Base-by-base conservation (phyloP, 2,797 vertebrate species). In the Vireo griseus region DNA sequence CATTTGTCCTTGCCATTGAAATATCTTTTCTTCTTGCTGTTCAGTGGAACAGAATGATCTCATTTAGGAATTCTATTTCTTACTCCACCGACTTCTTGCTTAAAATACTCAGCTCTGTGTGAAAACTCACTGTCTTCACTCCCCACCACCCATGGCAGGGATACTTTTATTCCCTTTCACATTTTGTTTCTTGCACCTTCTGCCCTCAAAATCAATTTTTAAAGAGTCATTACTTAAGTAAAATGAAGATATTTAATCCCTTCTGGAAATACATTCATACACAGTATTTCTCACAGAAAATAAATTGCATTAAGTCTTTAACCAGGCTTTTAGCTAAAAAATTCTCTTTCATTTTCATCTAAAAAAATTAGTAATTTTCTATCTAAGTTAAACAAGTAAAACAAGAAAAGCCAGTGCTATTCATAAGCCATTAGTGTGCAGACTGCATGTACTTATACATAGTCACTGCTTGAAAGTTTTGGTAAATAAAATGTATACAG, bases 11-110 rank as follows among this genome's bases (percentile, higher is more conserved):
- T 6, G 3, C 67, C 87, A 92, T 83, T 62, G 59, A 96, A 96
- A 85, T 79, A 66, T 69, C 84, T 84, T 80, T 75, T 51, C 59
- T 85, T 66, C 68, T 92, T 71, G 79, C 71, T 89, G 63, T 76
- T 93, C 92, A 89, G 88, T 85, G 85, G 81, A 94, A 94, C 89
- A 89, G 71, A 79, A 42, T 93, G 95, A 96, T 95, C 95, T 93
- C 95, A 92, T 85, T 94, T 91, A 94, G 84, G 84, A 95, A 94
- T 94, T 96, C 96, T 96, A 96, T 96, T 96, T 96, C 94, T 92
- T 96, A 91, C 95, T 96, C 96, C 94, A 94, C 95, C 91, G 84
- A 96, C 95, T 95, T 96, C 92, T 94, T 96, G 89, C 96, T 94
- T 96, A 96, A 96, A 96, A 96, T 96, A 95, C 91, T 93, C 84